Evolutionary conservation across 2,113 vertebrate genomes (phyloP), one percentile per base, ranked within the genome.

Genomic region (Sclerurus mexicanus): DNA sequence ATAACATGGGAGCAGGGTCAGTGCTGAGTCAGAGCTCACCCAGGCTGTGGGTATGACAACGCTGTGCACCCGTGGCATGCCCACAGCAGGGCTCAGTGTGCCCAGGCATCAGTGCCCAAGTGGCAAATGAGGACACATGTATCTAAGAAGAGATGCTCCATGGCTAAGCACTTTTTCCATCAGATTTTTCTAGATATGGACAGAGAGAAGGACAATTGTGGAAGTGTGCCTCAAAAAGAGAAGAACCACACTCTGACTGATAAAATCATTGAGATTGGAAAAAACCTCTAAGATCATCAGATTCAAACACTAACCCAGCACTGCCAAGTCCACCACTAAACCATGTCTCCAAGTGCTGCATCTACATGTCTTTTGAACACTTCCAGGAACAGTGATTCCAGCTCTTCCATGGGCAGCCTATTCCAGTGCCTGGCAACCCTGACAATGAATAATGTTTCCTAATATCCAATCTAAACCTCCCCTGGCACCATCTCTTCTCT

Each of bases 91-190:
- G 13, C 11, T 74, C 53, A 42, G 19, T 10, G 47, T 68, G 47
- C 15, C 40, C 24, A 39, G 44, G 28, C 53, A 18, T 2, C 42
- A 7, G 21, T 22, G 58, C 35, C 42, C 20, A 14, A 15, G 42
- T 0, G 13, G 21, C 37, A 37, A 24, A 14, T 0, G 13, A 23
- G 13, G 17, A n/a, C 17, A 3, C 0, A 0, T 0, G 8, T 12
- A 4, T 1, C 5, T 4, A 6, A 42, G n/a, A 49, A 39, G 17
- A 20, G 12, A 21, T 25, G 14, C 20, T 18, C 39, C 12, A 3
- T 0, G 24, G 10, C 46, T 7, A 8, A 67, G 8, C 6, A 1
- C 11, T 50, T 31, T 23, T 55, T 60, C 59, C 8, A 1, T 22
- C 33, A 30, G 67, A 50, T 6, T 39, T 68, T 69, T n/a, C 87